A percentile compares a stretch with the other conserved stretches of the same genome.
These are phyloP conservation scores for Tortricodes alternella DNA, from an alignment of 2,888 invertebrate species.

Conservation along the genomic window DNA sequence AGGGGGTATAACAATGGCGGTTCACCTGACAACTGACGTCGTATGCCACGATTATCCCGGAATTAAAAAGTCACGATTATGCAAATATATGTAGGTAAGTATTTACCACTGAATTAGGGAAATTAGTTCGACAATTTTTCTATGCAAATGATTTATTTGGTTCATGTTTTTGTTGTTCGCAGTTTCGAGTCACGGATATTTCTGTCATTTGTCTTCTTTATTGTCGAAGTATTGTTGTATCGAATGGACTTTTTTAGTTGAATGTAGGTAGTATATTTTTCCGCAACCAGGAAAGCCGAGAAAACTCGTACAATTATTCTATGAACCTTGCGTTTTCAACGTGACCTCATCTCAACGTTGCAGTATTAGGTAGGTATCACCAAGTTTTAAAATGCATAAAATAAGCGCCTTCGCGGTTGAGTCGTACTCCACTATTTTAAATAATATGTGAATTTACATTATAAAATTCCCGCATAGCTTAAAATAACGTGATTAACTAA, in stretches of 20 bases:
- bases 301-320: too few relatives aligned
- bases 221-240: background rate
- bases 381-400: too few relatives aligned
- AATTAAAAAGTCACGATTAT: constrained; percentile 18
- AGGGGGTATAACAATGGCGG: constrained; percentile 53
- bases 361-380: too few relatives aligned
- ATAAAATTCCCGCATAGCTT: too few relatives aligned
- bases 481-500: too few relatives aligned
- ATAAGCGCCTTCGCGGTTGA: too few relatives aligned
- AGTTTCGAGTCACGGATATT: background rate
- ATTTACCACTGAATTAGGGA: background rate
- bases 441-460: too few relatives aligned
- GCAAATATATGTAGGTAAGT: background rate
- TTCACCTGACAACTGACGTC: constrained; percentile 58
- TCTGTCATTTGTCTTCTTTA: background rate
- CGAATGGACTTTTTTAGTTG: background rate
- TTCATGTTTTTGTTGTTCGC: background rate
- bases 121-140: background rate
- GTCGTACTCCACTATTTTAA: too few relatives aligned
- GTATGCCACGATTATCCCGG: constrained; percentile 14
- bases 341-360: too few relatives aligned
- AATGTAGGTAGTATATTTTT: too few relatives aligned
- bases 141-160: background rate
- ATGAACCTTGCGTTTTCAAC: too few relatives aligned
- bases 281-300: too few relatives aligned